Conservation (phyloP, 2,888 invertebrate species). For the Spilarctia lutea region DNA sequence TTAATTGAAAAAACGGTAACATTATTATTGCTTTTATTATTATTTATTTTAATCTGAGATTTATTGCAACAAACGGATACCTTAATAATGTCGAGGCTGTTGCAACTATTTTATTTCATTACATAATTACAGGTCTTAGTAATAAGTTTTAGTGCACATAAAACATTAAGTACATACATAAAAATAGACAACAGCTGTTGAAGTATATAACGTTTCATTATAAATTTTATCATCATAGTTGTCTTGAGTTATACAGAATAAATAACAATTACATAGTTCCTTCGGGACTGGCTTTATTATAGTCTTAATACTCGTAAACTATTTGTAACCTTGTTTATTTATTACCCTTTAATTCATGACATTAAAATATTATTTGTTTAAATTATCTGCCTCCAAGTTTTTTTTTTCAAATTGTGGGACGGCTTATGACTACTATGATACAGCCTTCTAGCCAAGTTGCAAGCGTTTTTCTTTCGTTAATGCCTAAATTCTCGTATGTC, state of each 20-base stretch:
- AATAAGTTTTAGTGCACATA: neutral
- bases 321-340: neutral
- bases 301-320: neutral
- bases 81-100: neutral
- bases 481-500: too few relatives aligned
- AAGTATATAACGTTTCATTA: neutral
- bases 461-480: too few relatives aligned
- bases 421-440: too few relatives aligned
- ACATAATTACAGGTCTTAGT: neutral
- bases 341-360: neutral
- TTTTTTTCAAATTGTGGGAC: too few relatives aligned
- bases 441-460: too few relatives aligned
- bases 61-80: too few relatives aligned
- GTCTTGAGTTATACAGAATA: neutral
- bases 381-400: neutral
- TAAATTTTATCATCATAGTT: neutral
- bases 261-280: neutral
- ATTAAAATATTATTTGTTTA: neutral
- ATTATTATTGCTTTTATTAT: too few relatives aligned
- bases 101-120: neutral
- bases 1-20: too few relatives aligned
- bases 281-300: neutral
- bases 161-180: neutral
- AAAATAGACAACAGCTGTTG: neutral
- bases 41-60: too few relatives aligned